Percentiles rank a stretch among this genome's conserved stretches.
These are phyloP conservation scores for Hoplias malabaricus DNA, from an alignment of 2,113 vertebrate genomes.

Conservation along the genomic window DNA sequence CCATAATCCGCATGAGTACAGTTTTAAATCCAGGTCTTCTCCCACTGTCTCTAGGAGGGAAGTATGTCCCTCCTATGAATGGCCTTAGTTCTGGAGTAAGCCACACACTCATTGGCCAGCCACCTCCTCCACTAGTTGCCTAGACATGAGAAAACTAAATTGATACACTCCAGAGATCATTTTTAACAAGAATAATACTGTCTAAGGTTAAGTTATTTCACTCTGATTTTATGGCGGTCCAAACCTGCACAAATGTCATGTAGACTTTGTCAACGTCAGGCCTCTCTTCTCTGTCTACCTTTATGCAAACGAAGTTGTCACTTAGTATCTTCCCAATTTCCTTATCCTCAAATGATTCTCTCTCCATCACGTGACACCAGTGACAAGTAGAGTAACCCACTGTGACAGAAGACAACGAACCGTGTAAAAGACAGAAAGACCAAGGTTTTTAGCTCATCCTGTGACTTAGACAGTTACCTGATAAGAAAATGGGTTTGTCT, in stretches of 20 bases:
- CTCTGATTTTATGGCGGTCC: neutral
- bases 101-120: constrained; percentile 98
- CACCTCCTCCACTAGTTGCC: constrained; percentile 90
- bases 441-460: neutral
- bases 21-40: constrained; percentile 84
- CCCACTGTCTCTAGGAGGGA: constrained; percentile 83
- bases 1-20: constrained; percentile 79
- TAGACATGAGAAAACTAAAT: constrained; percentile 53
- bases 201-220: neutral
- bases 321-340: constrained; percentile 85
- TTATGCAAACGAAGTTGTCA: constrained; percentile 89
- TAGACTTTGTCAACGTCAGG: constrained; percentile 95
- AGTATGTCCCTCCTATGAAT: constrained; percentile 91
- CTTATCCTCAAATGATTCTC: constrained; percentile 88
- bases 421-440: neutral
- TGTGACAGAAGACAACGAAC: constrained; percentile 50
- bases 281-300: constrained; percentile 91
- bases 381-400: constrained; percentile 97
- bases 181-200: neutral
- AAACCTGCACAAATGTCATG: constrained; percentile 94
- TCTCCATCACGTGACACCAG: constrained; percentile 97
- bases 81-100: constrained; percentile 89
- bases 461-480: constrained; percentile 72
- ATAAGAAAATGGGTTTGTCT: constrained; percentile 91
- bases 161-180: neutral